A percentile compares a stretch with the other conserved stretches of the same genome.
These are phyloP conservation scores for Centropristis striata DNA, from an alignment of 2,113 vertebrate genomes.

Conservation along the genomic window DNA sequence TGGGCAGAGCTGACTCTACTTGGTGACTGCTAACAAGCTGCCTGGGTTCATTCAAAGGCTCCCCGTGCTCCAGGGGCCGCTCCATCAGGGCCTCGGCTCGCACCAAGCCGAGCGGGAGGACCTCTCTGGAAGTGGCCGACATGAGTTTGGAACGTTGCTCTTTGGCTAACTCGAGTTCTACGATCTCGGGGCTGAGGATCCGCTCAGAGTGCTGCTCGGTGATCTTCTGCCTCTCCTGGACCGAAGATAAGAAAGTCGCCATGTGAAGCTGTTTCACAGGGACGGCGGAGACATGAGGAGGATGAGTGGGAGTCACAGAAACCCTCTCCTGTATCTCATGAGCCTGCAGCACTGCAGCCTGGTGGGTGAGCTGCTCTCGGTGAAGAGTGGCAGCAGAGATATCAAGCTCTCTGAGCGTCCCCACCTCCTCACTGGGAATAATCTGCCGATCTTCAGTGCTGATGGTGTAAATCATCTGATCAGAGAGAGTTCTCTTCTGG, in stretches of 20 bases:
- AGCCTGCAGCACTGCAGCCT: slow-evolving; percentile 81
- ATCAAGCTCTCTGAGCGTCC: slow-evolving; percentile 64
- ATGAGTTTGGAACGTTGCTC: slow-evolving; percentile 69
- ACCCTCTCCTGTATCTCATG: slow-evolving; percentile 78
- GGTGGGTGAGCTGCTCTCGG: slow-evolving; percentile 76
- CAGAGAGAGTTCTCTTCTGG: slow-evolving; percentile 64
- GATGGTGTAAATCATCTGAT: slow-evolving; percentile 83
- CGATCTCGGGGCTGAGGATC: slow-evolving; percentile 79
- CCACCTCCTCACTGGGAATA: slow-evolving; percentile 80
- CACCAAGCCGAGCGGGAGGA: slow-evolving; percentile 70
- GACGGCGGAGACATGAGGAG: slow-evolving; percentile 56
- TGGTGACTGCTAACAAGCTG: slow-evolving; percentile 71
- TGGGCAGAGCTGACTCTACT: slow-evolving; percentile 63
- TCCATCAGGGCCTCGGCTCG: slow-evolving; percentile 56
- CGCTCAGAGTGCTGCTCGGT: slow-evolving; percentile 82
- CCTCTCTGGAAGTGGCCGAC: slow-evolving; percentile 79
- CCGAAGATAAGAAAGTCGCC: slow-evolving; percentile 74
- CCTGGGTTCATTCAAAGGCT: slow-evolving; percentile 66
- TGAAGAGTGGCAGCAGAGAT: slow-evolving; percentile 78
- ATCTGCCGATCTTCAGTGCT: slow-evolving; percentile 78
- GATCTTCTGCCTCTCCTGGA: slow-evolving; percentile 82
- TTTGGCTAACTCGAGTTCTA: slow-evolving; percentile 57
- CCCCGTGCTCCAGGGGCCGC: slow-evolving; percentile 33
- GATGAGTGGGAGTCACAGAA: slow-evolving; percentile 49
- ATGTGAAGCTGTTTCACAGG: slow-evolving; percentile 70